Conservation (phyloP, 1,140 invertebrate genomes). For the Calephelis nemesis region DNA sequence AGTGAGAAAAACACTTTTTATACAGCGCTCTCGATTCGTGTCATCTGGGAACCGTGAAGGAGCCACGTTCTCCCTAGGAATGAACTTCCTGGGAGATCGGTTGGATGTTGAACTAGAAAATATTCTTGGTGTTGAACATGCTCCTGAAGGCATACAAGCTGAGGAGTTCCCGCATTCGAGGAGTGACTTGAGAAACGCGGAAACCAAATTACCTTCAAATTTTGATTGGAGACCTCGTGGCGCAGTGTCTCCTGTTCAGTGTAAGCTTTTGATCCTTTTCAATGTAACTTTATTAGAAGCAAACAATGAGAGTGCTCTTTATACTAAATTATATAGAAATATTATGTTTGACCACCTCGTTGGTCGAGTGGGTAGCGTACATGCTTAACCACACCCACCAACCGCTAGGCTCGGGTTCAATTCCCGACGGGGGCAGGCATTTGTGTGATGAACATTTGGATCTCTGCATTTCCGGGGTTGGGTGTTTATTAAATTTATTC, state of each 20-base stretch:
- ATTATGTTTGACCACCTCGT: too few relatives aligned
- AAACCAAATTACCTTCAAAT: slow-evolving; percentile 28
- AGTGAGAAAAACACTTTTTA: slow-evolving; percentile 51
- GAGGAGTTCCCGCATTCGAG: slow-evolving; percentile 42
- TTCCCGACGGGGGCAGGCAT: too few relatives aligned
- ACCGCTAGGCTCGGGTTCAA: too few relatives aligned
- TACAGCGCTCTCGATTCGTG: slow-evolving; percentile 45
- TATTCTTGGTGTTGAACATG: slow-evolving; percentile 34
- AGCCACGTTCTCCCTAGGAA: slow-evolving; percentile 38
- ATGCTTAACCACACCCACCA: too few relatives aligned
- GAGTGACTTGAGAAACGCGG: slow-evolving; percentile 26
- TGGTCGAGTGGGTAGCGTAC: too few relatives aligned
- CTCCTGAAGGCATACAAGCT: slow-evolving; percentile 27
- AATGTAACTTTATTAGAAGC: too few relatives aligned
- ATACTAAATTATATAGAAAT: too few relatives aligned
- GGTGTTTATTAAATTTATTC: too few relatives aligned
- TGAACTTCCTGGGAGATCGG: slow-evolving; percentile 49
- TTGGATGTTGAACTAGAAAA: slow-evolving; percentile 40
- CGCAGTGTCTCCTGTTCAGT: slow-evolving; percentile 47
- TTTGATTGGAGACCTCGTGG: slow-evolving; percentile 61
- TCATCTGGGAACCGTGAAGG: slow-evolving; percentile 53
- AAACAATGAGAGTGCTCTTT: too few relatives aligned
- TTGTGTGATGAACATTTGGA: too few relatives aligned
- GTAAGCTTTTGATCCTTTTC: slow-evolving; percentile 28
- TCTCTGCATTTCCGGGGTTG: too few relatives aligned